A percentile compares a stretch with the other conserved stretches of the same genome.
These are phyloP conservation scores for Orientallactaga bullata DNA, from an alignment of 2,113 vertebrate species.

Conservation along the genomic window DNA sequence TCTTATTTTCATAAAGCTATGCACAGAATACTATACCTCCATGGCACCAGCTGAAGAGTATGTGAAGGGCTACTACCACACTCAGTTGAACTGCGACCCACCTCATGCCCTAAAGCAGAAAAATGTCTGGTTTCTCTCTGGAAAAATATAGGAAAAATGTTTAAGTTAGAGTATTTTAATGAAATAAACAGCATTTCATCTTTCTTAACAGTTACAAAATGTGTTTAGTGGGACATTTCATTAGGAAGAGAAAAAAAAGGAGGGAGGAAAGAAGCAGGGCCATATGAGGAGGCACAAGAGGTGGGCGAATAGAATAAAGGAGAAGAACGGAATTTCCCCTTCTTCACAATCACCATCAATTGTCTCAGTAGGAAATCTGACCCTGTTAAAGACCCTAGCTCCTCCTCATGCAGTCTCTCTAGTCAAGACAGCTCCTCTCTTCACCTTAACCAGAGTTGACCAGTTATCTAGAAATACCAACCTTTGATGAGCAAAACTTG, in stretches of 20 bases:
- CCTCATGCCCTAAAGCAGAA: neutral
- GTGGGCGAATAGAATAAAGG: neutral
- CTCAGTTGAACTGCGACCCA: slow-evolving; percentile 62
- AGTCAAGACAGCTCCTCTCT: neutral
- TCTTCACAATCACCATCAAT: neutral
- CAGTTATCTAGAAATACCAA: neutral
- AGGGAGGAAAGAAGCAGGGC: neutral
- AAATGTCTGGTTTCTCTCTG: slow-evolving; percentile 65
- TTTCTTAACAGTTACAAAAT: neutral
- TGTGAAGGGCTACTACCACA: neutral
- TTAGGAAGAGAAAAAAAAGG: neutral
- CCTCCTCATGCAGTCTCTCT: neutral
- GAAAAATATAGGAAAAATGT: slow-evolving; percentile 1
- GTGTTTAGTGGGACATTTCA: neutral
- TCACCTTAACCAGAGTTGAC: neutral
- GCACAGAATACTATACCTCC: slow-evolving; percentile 76
- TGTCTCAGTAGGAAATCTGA: neutral
- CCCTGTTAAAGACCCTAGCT: neutral
- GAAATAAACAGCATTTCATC: neutral
- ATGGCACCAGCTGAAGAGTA: slow-evolving; percentile 82
- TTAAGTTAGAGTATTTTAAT: slow-evolving; percentile 14
- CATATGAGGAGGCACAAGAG: neutral
- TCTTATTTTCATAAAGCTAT: neutral
- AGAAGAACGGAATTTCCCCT: neutral
- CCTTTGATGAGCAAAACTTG: slow-evolving; percentile 23